Base-by-base conservation (phyloP, 1,140 invertebrate genomes). In the Amphibalanus amphitrite region DNA sequence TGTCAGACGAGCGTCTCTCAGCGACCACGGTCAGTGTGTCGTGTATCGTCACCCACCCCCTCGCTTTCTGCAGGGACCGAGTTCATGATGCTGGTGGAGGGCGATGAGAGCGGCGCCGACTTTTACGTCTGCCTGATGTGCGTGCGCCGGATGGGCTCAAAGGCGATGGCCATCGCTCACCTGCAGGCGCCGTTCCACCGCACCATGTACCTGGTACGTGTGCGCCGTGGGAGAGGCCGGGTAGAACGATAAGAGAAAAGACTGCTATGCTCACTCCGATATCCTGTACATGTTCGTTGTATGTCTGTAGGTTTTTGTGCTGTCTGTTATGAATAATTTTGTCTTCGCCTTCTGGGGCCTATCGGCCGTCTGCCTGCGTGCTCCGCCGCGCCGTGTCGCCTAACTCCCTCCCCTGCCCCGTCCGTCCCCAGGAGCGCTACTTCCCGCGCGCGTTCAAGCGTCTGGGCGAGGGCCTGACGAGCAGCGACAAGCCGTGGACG, bases 391-490 rank as follows among this genome's bases (percentile, higher is more conserved):
- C n/a, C 64, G 64, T 8, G 10, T 8, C 26, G 20, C 20, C 26
- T 6, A 8, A 23, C 64, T 6, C 65, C 23, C 26, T 10, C 65
- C 28, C 8, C 23, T 67, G 23, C 1, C 65, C 65, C 33, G 33
- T 38, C 33, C 15, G 64, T 26, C 65, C 4, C 10, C 65, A 67
- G 65, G 65, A 67, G 26, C 65, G 65, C n/a, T 67, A 28, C 28
- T 67, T 67, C 65, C 65, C 65, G 65, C 26, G n/a, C 26, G 65
- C 65, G 8, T 67, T 67, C 28, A 67, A 26, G 65, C 65, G 65
- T 8, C 65, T 67, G 65, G 65, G 65, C 28, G n/a, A 26, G 8
- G 65, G 65, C n/a, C 65, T 67, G 65, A 67, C n/a, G 3, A 28
- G 26, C 26, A 26, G 26, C 26, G 64, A 28, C n/a, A n/a, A 28